Percentiles rank a stretch among this genome's conserved stretches.
Evolutionary conservation across 2,113 vertebrate genomes (phyloP).

Genomic region (Rattus rattus): DNA sequence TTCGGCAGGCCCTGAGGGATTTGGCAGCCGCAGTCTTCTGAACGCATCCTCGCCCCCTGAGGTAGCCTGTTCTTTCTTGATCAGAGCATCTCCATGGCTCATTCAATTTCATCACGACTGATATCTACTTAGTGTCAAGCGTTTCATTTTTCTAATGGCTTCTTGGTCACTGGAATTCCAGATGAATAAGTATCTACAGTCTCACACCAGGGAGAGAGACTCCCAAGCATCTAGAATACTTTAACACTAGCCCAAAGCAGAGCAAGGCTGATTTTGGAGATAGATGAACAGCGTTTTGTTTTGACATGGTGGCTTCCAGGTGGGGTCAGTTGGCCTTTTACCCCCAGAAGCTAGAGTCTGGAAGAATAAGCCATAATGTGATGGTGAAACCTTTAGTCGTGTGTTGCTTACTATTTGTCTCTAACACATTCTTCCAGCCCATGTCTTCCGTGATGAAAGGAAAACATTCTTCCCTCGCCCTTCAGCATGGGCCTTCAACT

Average conservation of each 20-base stretch:
- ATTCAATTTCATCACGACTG: not conserved
- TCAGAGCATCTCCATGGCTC: not conserved
- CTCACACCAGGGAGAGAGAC: not conserved
- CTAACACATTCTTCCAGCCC: constrained; percentile 49
- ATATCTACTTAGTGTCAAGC: not conserved
- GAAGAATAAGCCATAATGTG: not conserved
- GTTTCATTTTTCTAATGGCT: not conserved
- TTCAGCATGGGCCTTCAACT: not conserved
- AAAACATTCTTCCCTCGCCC: not conserved
- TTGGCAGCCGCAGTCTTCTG: not conserved
- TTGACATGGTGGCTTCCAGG: not conserved
- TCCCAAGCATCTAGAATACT: not conserved
- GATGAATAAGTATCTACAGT: not conserved
- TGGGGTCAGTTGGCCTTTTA: not conserved
- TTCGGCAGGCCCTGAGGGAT: not conserved
- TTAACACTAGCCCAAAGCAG: not conserved
- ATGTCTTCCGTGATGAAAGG: not conserved
- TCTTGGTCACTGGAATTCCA: not conserved
- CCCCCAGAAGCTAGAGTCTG: not conserved
- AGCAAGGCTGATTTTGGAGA: not conserved
- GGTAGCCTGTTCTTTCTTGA: not conserved
- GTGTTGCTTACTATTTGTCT: constrained; percentile 21
- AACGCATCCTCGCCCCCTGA: not conserved
- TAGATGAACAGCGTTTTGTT: not conserved
- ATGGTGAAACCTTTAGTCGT: not conserved